These are phyloP conservation scores for Drosophila murphyi DNA, from an alignment of 1,140 invertebrate species.

Conservation along the genomic window DNA sequence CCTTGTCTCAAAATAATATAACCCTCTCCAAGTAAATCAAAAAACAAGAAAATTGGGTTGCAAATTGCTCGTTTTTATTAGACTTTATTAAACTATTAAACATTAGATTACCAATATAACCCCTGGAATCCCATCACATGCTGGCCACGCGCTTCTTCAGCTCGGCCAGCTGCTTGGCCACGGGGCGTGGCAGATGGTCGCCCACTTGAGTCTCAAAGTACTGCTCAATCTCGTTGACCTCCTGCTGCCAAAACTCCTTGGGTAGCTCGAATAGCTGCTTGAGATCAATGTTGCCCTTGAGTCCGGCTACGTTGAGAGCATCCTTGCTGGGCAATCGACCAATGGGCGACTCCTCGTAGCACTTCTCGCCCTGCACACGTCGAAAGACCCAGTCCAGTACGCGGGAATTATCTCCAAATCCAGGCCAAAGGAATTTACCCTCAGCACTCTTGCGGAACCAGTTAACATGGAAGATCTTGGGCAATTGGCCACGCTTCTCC, in stretches of 20 bases:
- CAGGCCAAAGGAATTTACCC: constrained; percentile 95
- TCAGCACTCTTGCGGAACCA: constrained; percentile 93
- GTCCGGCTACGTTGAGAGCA: constrained; percentile 89
- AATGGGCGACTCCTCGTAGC: constrained; percentile 89
- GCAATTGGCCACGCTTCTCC: constrained; percentile 87
- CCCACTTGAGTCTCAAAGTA: constrained; percentile 97
- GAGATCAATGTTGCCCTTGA: constrained; percentile 88
- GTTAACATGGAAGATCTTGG: constrained; percentile 96
- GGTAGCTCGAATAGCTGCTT: constrained; percentile 94
- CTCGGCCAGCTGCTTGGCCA: constrained; percentile 90
- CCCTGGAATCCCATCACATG: constrained; percentile 78
- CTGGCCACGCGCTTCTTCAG: constrained; percentile 89
- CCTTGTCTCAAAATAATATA: too few species aligned
- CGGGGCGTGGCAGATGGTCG: constrained; percentile 91
- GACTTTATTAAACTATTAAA: constrained; percentile 63
- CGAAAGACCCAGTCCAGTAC: constrained; percentile 95
- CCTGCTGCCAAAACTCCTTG: constrained; percentile 96
- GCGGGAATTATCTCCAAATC: constrained; percentile 95
- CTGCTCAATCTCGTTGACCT: constrained; percentile 92
- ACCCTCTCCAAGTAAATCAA: too few species aligned
- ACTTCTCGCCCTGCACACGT: constrained; percentile 90
- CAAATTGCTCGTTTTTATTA: constrained; percentile 41
- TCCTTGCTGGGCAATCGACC: constrained; percentile 89
- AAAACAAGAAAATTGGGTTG: too few species aligned
- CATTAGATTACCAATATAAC: constrained; percentile 69